A percentile compares a stretch with the other conserved stretches of the same genome.
phyloP scores from a whole-genome alignment of 2,888 invertebrate species.

The Spodoptera picta region DNA sequence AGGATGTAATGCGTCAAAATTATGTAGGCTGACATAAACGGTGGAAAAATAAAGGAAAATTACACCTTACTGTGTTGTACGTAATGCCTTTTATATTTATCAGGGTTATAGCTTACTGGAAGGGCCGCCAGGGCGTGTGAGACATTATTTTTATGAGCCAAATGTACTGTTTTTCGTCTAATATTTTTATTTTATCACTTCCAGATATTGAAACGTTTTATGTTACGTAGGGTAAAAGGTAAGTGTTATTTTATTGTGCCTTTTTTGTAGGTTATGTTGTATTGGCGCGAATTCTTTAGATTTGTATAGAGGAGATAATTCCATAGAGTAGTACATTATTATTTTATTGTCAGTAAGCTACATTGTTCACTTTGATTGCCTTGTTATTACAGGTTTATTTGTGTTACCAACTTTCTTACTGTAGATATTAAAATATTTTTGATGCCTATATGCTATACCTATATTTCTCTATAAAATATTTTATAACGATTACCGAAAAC shows the following conservation, averaged over 20 bases:
- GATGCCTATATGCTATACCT: too few species aligned
- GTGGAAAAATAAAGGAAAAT: slow-evolving; percentile 20
- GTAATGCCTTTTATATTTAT: slow-evolving; percentile 36
- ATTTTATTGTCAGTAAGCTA: too few species aligned
- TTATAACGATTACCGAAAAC: too few species aligned
- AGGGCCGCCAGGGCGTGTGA: slow-evolving; percentile 2
- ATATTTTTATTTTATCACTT: slow-evolving; percentile 32
- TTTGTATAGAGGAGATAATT: too few species aligned
- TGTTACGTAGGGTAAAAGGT: slow-evolving; percentile 1
- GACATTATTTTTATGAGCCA: slow-evolving; percentile 29
- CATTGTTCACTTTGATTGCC: too few species aligned
- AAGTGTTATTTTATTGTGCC: slow-evolving; percentile 13
- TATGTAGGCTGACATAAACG: slow-evolving; percentile 22
- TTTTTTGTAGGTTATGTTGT: not conserved
- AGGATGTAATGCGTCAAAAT: slow-evolving; percentile 22
- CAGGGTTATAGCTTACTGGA: slow-evolving; percentile 14
- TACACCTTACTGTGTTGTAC: slow-evolving; percentile 15
- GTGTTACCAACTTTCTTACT: too few species aligned
- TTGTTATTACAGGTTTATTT: too few species aligned
- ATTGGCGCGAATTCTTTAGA: not conserved
- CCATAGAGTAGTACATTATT: too few species aligned
- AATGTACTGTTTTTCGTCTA: slow-evolving; percentile 18
- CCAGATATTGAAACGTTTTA: slow-evolving; percentile 21
- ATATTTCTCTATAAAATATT: too few species aligned
- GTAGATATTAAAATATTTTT: too few species aligned